Percentiles rank a stretch among this genome's conserved stretches.
Evolutionary conservation across 2,113 vertebrate genomes (phyloP).

Genomic region (Spheniscus mendiculus): DNA sequence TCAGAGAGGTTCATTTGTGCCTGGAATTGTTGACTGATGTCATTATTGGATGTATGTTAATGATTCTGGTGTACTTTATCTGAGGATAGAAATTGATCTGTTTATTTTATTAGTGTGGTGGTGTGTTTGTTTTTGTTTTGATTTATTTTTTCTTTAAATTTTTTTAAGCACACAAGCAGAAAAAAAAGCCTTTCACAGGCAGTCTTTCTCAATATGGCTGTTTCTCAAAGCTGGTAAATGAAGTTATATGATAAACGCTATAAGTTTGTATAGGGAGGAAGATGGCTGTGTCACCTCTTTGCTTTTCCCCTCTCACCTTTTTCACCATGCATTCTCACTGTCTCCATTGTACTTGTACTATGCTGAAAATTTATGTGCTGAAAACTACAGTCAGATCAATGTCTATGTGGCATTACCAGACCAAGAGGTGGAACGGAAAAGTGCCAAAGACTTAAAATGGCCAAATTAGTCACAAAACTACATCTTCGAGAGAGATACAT

Average conservation of each 20-base stretch:
- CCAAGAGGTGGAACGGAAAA: not conserved
- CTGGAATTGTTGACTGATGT: not conserved
- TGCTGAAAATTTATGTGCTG: not conserved
- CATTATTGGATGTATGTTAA: not conserved
- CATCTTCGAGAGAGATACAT: not conserved
- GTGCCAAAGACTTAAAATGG: not conserved
- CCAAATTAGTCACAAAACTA: not conserved
- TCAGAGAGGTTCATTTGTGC: not conserved
- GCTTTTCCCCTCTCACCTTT: not conserved
- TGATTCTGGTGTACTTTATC: not conserved
- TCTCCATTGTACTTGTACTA: not conserved
- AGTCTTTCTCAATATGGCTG: not conserved
- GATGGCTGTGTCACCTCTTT: not conserved
- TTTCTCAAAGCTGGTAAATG: not conserved
- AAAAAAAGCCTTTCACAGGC: not conserved
- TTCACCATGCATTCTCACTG: not conserved
- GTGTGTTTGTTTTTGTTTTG: not conserved
- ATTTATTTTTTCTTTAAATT: not conserved
- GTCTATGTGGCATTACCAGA: not conserved
- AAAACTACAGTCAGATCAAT: not conserved
- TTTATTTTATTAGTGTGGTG: not conserved
- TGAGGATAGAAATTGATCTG: not conserved
- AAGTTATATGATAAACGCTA: not conserved
- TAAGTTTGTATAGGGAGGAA: not conserved
- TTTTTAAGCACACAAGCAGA: not conserved